phyloP scores from a whole-genome alignment of 2,113 vertebrate species.

The Hypomesus transpacificus region DNA sequence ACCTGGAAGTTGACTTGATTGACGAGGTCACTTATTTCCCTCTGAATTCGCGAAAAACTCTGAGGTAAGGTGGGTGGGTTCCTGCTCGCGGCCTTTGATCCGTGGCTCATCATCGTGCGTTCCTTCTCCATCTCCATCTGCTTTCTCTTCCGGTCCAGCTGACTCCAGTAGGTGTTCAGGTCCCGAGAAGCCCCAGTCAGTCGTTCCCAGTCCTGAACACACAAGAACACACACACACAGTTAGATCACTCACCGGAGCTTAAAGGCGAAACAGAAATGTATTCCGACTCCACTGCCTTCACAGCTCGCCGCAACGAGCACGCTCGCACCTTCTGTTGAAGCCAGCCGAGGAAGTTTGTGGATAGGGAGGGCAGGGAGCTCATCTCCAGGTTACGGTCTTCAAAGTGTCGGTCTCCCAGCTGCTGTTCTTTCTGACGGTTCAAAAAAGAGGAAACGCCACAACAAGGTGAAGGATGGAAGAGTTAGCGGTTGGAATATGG shows the following conservation, averaged over 20 bases:
- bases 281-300: not conserved
- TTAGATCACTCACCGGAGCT: slow-evolving; percentile 25
- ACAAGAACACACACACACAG: slow-evolving; percentile 15
- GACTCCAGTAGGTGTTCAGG: slow-evolving; percentile 58
- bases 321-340: slow-evolving; percentile 63
- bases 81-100: not conserved
- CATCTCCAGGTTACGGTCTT: slow-evolving; percentile 51
- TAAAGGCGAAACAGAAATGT: not conserved
- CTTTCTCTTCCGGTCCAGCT: slow-evolving; percentile 58
- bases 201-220: slow-evolving; percentile 63
- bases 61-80: slow-evolving; percentile 31
- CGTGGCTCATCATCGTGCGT: not conserved
- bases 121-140: slow-evolving; percentile 50
- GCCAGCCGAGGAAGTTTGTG: slow-evolving; percentile 63
- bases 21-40: slow-evolving; percentile 70
- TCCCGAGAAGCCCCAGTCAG: slow-evolving; percentile 50
- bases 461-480: not conserved
- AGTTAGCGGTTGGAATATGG: not conserved
- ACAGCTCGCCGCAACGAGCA: not conserved
- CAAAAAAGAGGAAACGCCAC: not conserved
- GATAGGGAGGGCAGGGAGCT: slow-evolving; percentile 59
- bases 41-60: slow-evolving; percentile 61
- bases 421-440: slow-evolving; percentile 61
- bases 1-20: slow-evolving; percentile 66
- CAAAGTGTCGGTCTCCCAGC: slow-evolving; percentile 56